These are phyloP conservation scores for Hormaphis cornu DNA, from an alignment of 1,140 invertebrate species.

Conservation along the genomic window DNA sequence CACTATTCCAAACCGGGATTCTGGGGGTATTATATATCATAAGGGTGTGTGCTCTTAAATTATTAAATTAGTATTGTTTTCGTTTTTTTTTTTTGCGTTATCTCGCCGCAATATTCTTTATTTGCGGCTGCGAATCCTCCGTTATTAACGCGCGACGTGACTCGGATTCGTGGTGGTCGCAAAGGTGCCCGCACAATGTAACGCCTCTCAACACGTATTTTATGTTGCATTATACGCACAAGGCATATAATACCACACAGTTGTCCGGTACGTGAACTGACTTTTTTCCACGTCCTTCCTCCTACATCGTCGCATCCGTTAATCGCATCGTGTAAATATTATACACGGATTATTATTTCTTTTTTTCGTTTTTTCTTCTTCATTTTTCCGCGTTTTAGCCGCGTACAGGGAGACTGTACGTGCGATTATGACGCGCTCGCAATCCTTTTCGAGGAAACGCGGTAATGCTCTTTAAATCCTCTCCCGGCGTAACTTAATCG, in stretches of 20 bases:
- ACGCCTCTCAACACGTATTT: too few relatives aligned
- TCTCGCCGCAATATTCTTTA: neutral
- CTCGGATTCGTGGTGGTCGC: neutral
- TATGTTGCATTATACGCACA: too few relatives aligned
- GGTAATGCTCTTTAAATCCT: conserved; percentile 21
- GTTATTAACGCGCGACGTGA: conserved; percentile 8
- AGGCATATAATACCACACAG: too few relatives aligned
- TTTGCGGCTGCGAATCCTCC: neutral
- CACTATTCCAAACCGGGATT: too few relatives aligned
- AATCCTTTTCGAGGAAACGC: neutral
- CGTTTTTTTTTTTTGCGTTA: too few relatives aligned
- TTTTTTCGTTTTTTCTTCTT: neutral
- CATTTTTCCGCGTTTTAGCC: neutral
- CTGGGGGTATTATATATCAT: too few relatives aligned
- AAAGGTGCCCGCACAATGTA: too few relatives aligned
- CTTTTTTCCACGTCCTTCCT: neutral
- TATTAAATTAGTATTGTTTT: too few relatives aligned
- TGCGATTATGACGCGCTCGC: neutral
- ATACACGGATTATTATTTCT: conserved; percentile 5
- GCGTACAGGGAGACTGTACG: too few relatives aligned
- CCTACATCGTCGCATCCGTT: neutral
- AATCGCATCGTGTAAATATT: conserved; percentile 17
- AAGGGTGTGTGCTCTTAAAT: too few relatives aligned
- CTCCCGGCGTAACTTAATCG: conserved; percentile 9
- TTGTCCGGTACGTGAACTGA: conserved; percentile 16